Conservation (phyloP, 2,888 invertebrate species). For the Drosophila longiperda region DNA sequence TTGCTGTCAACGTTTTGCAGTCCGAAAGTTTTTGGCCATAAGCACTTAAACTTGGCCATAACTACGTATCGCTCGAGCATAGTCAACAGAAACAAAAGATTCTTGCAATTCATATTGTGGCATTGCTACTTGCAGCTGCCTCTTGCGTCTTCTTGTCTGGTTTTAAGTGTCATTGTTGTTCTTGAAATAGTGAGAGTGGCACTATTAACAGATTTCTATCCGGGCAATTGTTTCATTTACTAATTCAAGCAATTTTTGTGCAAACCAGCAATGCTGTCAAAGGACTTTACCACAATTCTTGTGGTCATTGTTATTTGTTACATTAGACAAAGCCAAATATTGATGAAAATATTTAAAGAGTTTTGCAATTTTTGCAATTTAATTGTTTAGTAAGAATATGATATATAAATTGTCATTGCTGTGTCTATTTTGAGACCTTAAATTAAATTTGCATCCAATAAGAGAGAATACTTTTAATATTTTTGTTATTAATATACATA, state of each 20-base stretch:
- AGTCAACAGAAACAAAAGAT: conserved; percentile 51
- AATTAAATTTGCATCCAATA: background rate
- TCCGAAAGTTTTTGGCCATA: conserved; percentile 53
- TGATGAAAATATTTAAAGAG: background rate
- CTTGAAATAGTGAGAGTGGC: conserved; percentile 48
- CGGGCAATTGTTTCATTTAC: conserved; percentile 56
- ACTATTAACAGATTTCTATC: conserved; percentile 59
- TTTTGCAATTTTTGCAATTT: conserved; percentile 5
- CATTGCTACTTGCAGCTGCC: conserved; percentile 17
- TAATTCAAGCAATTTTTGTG: conserved; percentile 43
- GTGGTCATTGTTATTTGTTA: conserved; percentile 15
- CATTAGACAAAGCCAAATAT: background rate
- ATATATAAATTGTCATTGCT: background rate
- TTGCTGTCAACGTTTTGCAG: conserved; percentile 39
- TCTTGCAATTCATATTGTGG: conserved; percentile 41
- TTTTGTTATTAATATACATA: background rate
- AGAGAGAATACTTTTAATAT: background rate
- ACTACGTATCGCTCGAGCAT: conserved; percentile 19
- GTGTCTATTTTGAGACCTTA: background rate
- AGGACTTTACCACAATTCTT: conserved; percentile 24
- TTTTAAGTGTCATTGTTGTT: conserved; percentile 19
- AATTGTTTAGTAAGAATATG: background rate
- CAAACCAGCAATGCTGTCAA: conserved; percentile 15
- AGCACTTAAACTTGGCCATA: conserved; percentile 49
- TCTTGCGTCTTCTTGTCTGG: conserved; percentile 6